These are phyloP conservation scores for Alouatta palliata DNA, from an alignment of 2,113 vertebrate species.

Conservation along the genomic window DNA sequence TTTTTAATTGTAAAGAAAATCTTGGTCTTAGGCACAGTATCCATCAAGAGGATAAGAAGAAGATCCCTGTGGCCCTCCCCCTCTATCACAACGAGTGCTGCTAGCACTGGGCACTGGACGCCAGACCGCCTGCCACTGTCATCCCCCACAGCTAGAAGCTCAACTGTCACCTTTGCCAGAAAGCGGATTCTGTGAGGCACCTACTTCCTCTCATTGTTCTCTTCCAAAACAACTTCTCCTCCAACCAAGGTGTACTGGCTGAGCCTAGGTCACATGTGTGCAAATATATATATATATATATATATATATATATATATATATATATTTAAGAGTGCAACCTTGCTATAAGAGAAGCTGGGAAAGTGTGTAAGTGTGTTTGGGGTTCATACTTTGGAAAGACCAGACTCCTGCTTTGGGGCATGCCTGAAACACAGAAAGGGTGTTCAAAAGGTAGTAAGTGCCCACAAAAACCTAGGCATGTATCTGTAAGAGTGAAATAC, in stretches of 20 bases:
- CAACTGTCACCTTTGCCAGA: constrained; percentile 20
- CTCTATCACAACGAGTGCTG: not conserved
- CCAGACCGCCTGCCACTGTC: not conserved
- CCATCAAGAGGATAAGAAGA: not conserved
- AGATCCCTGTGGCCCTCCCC: not conserved
- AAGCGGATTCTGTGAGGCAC: not conserved
- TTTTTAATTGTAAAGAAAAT: not conserved
- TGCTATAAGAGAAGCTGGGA: not conserved
- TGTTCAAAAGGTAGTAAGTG: not conserved
- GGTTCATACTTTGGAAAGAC: not conserved
- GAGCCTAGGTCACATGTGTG: not conserved
- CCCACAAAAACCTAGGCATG: not conserved
- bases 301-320: too few relatives aligned
- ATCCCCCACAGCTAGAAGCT: not conserved
- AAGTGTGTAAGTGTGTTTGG: not conserved
- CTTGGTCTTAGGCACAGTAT: not conserved
- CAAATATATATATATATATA: too few relatives aligned
- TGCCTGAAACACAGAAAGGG: not conserved
- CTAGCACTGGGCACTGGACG: not conserved
- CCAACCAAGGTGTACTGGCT: not conserved
- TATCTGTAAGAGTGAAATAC: not conserved
- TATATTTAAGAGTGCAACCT: too few relatives aligned
- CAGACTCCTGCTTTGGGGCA: not conserved
- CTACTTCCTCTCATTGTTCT: constrained; percentile 49
- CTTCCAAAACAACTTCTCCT: constrained; percentile 35